Evolutionary conservation across 2,888 invertebrate species (phyloP), one percentile per base, ranked within the genome.

Genomic region (Ochropleura leucogaster): DNA sequence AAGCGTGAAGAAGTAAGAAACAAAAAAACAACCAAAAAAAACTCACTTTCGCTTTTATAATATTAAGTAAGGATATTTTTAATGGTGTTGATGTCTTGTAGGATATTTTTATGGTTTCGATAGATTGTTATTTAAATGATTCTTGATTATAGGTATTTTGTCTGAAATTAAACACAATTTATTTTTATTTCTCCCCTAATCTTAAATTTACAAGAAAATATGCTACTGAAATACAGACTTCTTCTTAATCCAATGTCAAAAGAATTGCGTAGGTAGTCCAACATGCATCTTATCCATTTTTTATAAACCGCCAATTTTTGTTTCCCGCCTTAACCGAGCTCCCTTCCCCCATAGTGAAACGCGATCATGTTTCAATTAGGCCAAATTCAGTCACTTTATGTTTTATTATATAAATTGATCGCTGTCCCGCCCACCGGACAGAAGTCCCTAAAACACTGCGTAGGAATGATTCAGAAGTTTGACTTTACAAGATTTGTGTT

Each of bases 381-480:
- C 18, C 65, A 42, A 80, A 84, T 81, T 72, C 74, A 71, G 53
- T 75, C 77, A 83, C 64, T 86, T 86, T 76, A 65, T 80, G 49
- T 82, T 84, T 84, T 82, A 83, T 84, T 79, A 77, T 55, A 64
- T 74, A 72, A 84, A 87, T 86, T 85, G 86, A 77, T 79, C 72
- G 80, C 51, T 71, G 64, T 71, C 65, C 83, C 79, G 73, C 82
- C 80, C 72, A 80, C 77, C 55, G 65, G 68, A 42, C 85, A 83
- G 83, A 87, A 80, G 83, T 83, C 72, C 78, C 62, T 76, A 59
- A 46, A n/a, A 5, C 55, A 75, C 46, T 20, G 9, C 60, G 47
- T 16, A 73, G 68, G 57, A 9, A 40, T 9, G 16, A 46, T 14
- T 4, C 74, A 86, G 83, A 67, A 85, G 63, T 42, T 51, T 10